Conservation (phyloP, 1,140 invertebrate species). For the Drosophila arizonae region DNA sequence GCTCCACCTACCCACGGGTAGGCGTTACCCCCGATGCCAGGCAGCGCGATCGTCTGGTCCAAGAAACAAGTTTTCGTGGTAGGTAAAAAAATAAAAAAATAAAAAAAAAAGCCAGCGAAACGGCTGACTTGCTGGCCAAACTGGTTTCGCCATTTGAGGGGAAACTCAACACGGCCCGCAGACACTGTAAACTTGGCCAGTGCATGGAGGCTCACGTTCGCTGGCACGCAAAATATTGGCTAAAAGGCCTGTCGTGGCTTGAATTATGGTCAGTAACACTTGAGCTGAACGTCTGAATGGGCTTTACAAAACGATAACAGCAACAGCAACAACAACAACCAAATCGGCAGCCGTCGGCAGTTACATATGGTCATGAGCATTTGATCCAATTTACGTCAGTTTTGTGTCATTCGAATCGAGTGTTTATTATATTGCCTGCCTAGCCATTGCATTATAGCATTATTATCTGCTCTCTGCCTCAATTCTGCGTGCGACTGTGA, state of each 20-base stretch:
- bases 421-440: constrained; percentile 56
- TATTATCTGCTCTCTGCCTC: background rate
- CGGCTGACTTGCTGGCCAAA: constrained; percentile 54
- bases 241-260: constrained; percentile 63
- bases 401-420: constrained; percentile 69
- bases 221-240: constrained; percentile 51
- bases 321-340: constrained; percentile 28
- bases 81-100: constrained; percentile 37
- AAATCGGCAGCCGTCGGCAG: constrained; percentile 63
- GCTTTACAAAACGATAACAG: constrained; percentile 53
- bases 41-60: constrained; percentile 41
- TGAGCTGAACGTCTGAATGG: constrained; percentile 66
- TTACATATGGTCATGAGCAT: constrained; percentile 52
- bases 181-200: constrained; percentile 42
- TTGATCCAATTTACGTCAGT: constrained; percentile 75
- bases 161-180: constrained; percentile 60
- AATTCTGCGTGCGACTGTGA: constrained; percentile 9
- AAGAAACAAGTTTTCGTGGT: constrained; percentile 65
- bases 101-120: constrained; percentile 1
- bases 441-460: too few relatives aligned
- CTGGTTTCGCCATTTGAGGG: constrained; percentile 52
- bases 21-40: constrained; percentile 52
- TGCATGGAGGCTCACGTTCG: constrained; percentile 32
- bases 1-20: constrained; percentile 69
- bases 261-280: constrained; percentile 78